Evolutionary conservation across 2,888 invertebrate species (phyloP).

Genomic region (Catocala sponsa): DNA sequence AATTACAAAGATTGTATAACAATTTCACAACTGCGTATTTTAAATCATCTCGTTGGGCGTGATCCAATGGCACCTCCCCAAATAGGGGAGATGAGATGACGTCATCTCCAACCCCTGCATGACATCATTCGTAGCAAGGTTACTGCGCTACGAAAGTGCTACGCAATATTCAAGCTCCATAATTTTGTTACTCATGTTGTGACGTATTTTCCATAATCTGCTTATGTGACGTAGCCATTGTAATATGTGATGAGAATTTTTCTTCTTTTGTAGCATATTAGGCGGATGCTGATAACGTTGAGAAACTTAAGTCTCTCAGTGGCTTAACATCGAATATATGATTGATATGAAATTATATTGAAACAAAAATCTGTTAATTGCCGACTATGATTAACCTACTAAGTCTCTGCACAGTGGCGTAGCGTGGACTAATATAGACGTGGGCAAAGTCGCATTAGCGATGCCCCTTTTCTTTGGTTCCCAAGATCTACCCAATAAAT

Average conservation of each 20-base stretch:
- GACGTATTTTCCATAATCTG: background rate
- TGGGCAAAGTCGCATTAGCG: no score
- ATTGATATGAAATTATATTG: no score
- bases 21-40: constrained; percentile 32
- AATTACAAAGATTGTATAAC: constrained; percentile 25
- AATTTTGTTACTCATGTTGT: constrained; percentile 22
- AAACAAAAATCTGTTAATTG: no score
- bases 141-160: constrained; percentile 34
- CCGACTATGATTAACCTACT: no score
- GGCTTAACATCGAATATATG: no score
- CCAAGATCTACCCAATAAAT: no score
- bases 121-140: constrained; percentile 68
- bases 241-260: background rate
- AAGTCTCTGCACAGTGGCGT: no score
- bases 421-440: no score
- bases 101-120: constrained; percentile 73
- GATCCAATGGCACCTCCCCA: constrained; percentile 72
- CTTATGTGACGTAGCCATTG: background rate
- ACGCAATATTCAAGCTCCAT: constrained; percentile 42
- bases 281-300: no score
- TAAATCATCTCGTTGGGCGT: constrained; percentile 59
- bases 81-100: constrained; percentile 68
- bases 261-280: no score
- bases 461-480: no score
- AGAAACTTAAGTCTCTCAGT: no score